Evolutionary conservation across 2,797 vertebrate species (phyloP).

Genomic region (Miichthys miiuy): DNA sequence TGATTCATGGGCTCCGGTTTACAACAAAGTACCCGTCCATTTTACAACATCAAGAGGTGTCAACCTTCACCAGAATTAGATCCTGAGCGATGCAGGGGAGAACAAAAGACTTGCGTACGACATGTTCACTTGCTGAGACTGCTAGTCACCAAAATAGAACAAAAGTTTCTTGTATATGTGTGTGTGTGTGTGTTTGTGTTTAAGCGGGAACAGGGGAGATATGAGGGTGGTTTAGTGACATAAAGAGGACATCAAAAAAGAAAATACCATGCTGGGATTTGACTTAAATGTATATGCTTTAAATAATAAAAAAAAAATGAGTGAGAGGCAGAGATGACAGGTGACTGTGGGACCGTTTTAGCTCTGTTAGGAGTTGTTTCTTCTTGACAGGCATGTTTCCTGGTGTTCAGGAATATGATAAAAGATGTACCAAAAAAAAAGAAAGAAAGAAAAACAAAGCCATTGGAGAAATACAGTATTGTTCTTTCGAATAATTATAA

Average conservation of each 20-base stretch:
- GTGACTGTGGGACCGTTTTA: constrained; percentile 48
- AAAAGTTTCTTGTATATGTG: constrained; percentile 5
- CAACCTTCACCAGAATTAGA: constrained; percentile 58
- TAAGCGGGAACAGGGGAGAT: constrained; percentile 25
- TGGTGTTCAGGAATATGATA: constrained; percentile 27
- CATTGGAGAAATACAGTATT: constrained; percentile 20
- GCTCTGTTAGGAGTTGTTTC: constrained; percentile 43
- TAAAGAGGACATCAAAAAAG: constrained; percentile 35
- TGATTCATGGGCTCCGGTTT: constrained; percentile 34
- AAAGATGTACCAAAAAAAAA: constrained; percentile 3
- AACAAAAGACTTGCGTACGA: constrained; percentile 44
- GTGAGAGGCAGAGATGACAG: constrained; percentile 33
- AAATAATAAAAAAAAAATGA: constrained; percentile 14
- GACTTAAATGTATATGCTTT: constrained; percentile 35
- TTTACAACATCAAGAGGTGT: constrained; percentile 55
- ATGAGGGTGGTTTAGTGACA: constrained; percentile 19
- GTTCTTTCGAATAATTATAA: constrained; percentile 26
- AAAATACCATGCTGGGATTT: constrained; percentile 23
- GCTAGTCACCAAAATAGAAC: constrained; percentile 51
- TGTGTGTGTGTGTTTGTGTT: background rate
- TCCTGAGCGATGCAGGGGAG: constrained; percentile 39
- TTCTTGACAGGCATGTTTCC: constrained; percentile 49
- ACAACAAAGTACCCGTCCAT: constrained; percentile 49
- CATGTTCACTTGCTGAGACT: constrained; percentile 41
- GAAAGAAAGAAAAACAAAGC: background rate